Evolutionary conservation across 2,797 vertebrate species (phyloP).

Genomic region (Podargus strigoides): DNA sequence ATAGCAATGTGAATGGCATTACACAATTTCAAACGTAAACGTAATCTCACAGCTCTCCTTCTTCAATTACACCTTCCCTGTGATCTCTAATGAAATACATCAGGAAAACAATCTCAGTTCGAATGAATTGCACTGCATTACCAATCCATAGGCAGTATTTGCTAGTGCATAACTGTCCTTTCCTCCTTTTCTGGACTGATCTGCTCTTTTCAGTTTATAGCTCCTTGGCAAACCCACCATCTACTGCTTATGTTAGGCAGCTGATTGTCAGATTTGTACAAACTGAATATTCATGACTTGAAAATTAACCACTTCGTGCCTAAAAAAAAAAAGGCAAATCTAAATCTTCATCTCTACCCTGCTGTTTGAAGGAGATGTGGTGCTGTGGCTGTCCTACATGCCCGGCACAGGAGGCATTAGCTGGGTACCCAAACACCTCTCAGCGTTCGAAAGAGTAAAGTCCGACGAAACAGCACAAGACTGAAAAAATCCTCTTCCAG

Average conservation of each 20-base stretch:
- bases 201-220: conserved; percentile 73
- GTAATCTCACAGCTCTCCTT: conserved; percentile 38
- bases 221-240: conserved; percentile 73
- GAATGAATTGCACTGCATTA: background rate
- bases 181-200: conserved; percentile 69
- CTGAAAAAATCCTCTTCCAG: background rate
- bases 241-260: conserved; percentile 76
- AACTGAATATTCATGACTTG: conserved; percentile 74
- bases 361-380: background rate
- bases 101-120: background rate
- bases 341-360: background rate
- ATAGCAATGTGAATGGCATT: conserved; percentile 30
- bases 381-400: background rate
- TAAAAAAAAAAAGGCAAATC: background rate
- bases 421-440: background rate
- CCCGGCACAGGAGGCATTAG: background rate
- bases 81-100: conserved; percentile 48
- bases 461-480: conserved; percentile 36
- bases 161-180: conserved; percentile 26
- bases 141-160: conserved; percentile 31
- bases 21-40: conserved; percentile 38
- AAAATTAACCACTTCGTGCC: conserved; percentile 72
- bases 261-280: conserved; percentile 75
- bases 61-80: conserved; percentile 29
- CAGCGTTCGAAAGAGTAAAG: conserved; percentile 21